A percentile compares a stretch with the other conserved stretches of the same genome.
Evolutionary conservation across 1,140 invertebrate species (phyloP).

Genomic region (Piezodorus guildinii): DNA sequence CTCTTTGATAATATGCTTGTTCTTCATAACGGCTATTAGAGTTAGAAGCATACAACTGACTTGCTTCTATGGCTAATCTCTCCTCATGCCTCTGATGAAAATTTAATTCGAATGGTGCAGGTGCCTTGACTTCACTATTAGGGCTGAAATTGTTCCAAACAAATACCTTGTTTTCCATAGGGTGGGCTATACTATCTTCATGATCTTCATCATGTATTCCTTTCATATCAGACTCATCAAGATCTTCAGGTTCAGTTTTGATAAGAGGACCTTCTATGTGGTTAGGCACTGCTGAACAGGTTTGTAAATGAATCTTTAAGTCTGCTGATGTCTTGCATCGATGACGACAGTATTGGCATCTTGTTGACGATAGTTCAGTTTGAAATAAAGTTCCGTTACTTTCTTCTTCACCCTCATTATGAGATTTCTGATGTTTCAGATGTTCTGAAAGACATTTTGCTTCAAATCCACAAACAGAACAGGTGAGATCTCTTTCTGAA

Average conservation of each 20-base stretch:
- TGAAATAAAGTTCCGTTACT: slow-evolving; percentile 34
- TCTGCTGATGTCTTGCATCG: slow-evolving; percentile 70
- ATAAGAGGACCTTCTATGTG: slow-evolving; percentile 25
- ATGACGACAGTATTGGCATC: slow-evolving; percentile 73
- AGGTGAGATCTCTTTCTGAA: slow-evolving; percentile 30
- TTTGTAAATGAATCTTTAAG: slow-evolving; percentile 57
- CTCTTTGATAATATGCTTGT: background rate
- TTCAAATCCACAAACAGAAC: slow-evolving; percentile 39
- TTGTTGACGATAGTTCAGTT: slow-evolving; percentile 41
- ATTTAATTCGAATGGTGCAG: background rate
- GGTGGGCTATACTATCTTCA: slow-evolving; percentile 38
- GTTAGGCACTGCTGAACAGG: slow-evolving; percentile 45
- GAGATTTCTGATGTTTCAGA: slow-evolving; percentile 52
- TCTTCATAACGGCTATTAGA: background rate
- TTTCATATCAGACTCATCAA: slow-evolving; percentile 30
- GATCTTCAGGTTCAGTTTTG: slow-evolving; percentile 23
- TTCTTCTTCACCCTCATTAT: slow-evolving; percentile 34
- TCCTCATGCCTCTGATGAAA: slow-evolving; percentile 1
- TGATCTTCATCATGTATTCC: slow-evolving; percentile 22
- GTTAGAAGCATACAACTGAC: background rate
- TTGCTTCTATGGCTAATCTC: background rate
- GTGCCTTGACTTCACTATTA: slow-evolving; percentile 28
- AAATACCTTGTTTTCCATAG: slow-evolving; percentile 63
- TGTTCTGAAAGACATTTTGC: slow-evolving; percentile 76
- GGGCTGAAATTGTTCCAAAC: slow-evolving; percentile 50